Evolutionary conservation across 1,140 invertebrate species (phyloP).

Genomic region (Nasonia giraulti): DNA sequence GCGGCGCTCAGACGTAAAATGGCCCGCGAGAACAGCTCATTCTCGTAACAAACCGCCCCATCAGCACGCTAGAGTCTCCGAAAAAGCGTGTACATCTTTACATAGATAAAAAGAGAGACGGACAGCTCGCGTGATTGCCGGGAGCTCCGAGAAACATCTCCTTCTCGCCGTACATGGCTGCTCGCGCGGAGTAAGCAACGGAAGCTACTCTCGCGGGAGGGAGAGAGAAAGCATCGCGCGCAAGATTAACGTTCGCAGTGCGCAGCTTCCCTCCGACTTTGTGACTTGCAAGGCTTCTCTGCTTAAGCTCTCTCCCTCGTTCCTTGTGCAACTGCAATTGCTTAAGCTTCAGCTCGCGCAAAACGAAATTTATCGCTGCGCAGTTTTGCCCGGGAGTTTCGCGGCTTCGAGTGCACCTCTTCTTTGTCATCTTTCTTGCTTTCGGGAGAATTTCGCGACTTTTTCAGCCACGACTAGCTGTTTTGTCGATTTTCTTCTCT

Average conservation of each 20-base stretch:
- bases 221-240: neutral
- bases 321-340: constrained; percentile 20
- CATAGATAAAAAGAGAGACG: constrained; percentile 15
- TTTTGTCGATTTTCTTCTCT: neutral
- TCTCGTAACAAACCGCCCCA: neutral
- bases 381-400: constrained; percentile 16
- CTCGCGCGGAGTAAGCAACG: constrained; percentile 16
- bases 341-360: constrained; percentile 32
- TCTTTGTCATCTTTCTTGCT: constrained; percentile 23
- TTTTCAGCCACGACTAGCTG: neutral
- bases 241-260: constrained; percentile 44
- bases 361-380: constrained; percentile 43
- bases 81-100: constrained; percentile 6
- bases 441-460: neutral
- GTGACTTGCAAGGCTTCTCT: constrained; percentile 6
- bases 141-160: constrained; percentile 16
- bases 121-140: constrained; percentile 31
- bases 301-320: neutral
- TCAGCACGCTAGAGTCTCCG: neutral
- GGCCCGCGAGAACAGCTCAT: neutral
- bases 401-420: neutral
- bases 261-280: constrained; percentile 12
- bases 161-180: too few species aligned
- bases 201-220: constrained; percentile 24
- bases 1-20: neutral